Evolutionary conservation across 2,797 vertebrate genomes (phyloP).

Genomic region (Catamblyrhynchus diadema): DNA sequence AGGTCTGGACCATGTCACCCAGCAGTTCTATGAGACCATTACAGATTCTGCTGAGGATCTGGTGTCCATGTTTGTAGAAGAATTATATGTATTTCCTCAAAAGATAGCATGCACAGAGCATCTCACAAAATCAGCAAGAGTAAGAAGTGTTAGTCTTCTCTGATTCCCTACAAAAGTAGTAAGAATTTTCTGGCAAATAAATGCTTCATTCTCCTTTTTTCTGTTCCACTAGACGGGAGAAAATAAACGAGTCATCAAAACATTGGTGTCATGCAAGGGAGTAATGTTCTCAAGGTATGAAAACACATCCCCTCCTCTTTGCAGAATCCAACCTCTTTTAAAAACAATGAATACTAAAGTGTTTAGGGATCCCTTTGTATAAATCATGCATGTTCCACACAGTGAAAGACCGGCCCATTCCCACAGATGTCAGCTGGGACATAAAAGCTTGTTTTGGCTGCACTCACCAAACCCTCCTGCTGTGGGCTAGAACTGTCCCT

Average conservation of each 20-base stretch:
- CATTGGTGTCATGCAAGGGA: neutral
- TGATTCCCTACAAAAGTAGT: neutral
- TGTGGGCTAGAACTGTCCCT: neutral
- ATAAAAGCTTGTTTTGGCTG: conserved; percentile 54
- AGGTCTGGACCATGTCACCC: conserved; percentile 23
- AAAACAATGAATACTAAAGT: neutral
- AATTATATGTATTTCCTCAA: neutral
- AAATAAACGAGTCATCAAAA: neutral
- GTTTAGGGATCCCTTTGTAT: neutral
- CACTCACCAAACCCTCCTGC: neutral
- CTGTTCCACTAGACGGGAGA: neutral
- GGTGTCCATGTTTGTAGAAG: neutral
- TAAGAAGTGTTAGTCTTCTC: neutral
- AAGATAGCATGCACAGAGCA: neutral
- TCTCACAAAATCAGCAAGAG: neutral
- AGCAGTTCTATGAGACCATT: neutral
- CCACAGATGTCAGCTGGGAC: conserved; percentile 31
- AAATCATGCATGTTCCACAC: neutral
- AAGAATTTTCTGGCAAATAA: neutral
- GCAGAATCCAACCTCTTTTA: neutral
- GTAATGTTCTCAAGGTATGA: conserved; percentile 14
- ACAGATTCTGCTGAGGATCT: conserved; percentile 14
- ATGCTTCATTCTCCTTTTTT: neutral
- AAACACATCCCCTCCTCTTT: conserved; percentile 12
- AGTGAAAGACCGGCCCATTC: conserved; percentile 10